A percentile compares a stretch with the other conserved stretches of the same genome.
These are phyloP conservation scores for Cisticola juncidis DNA, from an alignment of 2,113 vertebrate genomes.

Conservation along the genomic window DNA sequence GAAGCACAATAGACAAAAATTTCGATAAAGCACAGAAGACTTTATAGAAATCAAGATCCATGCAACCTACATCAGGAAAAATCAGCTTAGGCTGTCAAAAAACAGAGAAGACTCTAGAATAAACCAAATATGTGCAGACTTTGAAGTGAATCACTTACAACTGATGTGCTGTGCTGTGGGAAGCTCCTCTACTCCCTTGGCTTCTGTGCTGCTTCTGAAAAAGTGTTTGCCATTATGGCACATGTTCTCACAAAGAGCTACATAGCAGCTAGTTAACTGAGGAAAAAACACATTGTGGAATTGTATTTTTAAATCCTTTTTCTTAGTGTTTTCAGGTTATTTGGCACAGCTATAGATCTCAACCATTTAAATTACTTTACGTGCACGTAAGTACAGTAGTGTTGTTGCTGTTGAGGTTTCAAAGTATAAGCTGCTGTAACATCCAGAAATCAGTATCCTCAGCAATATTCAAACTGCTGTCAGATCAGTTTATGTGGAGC, in stretches of 20 bases:
- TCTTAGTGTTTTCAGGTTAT: background rate
- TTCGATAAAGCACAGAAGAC: background rate
- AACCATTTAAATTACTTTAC: background rate
- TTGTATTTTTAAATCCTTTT: background rate
- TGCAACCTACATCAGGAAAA: background rate
- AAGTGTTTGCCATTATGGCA: background rate
- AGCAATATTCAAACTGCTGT: background rate
- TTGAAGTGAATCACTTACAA: background rate
- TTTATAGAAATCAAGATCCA: background rate
- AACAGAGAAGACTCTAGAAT: background rate
- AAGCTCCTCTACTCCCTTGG: background rate
- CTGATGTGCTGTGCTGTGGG: background rate
- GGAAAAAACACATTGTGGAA: background rate
- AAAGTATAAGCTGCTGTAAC: background rate
- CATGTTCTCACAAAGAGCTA: fast-evolving
- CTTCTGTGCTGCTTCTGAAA: background rate
- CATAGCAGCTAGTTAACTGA: background rate
- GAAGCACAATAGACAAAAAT: background rate
- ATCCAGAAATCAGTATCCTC: background rate
- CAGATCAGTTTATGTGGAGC: background rate
- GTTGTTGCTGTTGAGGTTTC: background rate
- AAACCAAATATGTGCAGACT: background rate
- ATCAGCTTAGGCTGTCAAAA: background rate
- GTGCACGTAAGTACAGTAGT: fast-evolving
- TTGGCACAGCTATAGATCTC: background rate